Evolutionary conservation across 1,140 invertebrate species (phyloP).

Genomic region (Hycleus cichorii): DNA sequence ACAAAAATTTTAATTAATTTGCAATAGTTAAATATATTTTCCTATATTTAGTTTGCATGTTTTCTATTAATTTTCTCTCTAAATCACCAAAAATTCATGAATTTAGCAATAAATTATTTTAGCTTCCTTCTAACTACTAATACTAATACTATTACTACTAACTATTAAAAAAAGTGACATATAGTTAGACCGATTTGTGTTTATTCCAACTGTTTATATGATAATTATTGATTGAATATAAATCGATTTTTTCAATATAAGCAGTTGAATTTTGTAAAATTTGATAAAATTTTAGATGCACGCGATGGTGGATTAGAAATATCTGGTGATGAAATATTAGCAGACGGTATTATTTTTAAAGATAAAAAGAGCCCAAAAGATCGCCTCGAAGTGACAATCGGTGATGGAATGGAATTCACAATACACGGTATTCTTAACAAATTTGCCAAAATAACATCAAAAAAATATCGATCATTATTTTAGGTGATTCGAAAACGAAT

Average conservation of each 20-base stretch:
- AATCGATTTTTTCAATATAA: background rate
- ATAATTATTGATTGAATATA: background rate
- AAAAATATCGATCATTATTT: constrained; percentile 2
- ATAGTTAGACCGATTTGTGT: constrained; percentile 14
- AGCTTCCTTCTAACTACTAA: background rate
- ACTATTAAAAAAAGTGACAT: background rate
- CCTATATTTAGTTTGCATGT: constrained; percentile 11
- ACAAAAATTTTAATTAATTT: constrained; percentile 3
- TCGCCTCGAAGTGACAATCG: constrained; percentile 81
- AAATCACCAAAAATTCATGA: background rate
- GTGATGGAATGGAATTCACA: constrained; percentile 85
- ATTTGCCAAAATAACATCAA: background rate
- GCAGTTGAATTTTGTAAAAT: background rate
- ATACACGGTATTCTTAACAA: constrained; percentile 65
- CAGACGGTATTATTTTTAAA: constrained; percentile 74
- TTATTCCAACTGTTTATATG: constrained; percentile 13
- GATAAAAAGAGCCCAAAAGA: constrained; percentile 80
- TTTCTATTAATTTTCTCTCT: constrained; percentile 1
- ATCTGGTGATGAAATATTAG: constrained; percentile 66
- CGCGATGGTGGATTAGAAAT: constrained; percentile 46
- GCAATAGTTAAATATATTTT: constrained; percentile 2
- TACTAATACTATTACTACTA: background rate
- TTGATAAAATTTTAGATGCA: constrained; percentile 33
- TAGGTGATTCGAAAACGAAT: constrained; percentile 28
- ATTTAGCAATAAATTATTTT: constrained; percentile 6